phyloP scores from a whole-genome alignment of 2,797 vertebrate species.

The Neomorphus geoffroyi region DNA sequence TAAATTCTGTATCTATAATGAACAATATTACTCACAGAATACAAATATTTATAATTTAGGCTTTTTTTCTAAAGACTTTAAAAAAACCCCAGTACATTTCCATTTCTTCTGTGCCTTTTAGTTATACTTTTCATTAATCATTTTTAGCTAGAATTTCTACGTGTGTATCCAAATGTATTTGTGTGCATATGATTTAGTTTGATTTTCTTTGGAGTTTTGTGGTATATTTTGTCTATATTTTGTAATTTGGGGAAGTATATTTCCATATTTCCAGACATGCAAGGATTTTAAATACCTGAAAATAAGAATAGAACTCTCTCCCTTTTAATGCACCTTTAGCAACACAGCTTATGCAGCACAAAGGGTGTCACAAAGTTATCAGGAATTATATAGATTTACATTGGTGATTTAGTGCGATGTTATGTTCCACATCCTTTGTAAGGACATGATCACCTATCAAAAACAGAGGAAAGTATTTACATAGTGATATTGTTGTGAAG shows the following conservation, averaged over 20 bases:
- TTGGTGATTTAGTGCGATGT: neutral
- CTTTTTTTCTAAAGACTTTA: neutral
- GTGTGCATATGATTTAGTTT: neutral
- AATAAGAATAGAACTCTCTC: neutral
- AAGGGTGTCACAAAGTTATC: neutral
- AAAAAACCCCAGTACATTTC: neutral
- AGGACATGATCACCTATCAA: neutral
- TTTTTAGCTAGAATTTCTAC: neutral
- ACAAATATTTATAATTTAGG: neutral
- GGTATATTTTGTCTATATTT: neutral
- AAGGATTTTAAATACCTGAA: neutral
- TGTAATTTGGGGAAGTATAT: neutral
- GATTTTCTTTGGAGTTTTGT: neutral
- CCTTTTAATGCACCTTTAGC: neutral
- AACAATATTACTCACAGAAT: neutral
- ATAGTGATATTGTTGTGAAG: neutral
- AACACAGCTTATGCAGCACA: neutral
- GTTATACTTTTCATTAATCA: neutral
- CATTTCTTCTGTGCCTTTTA: neutral
- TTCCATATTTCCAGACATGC: neutral
- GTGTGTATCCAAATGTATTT: neutral
- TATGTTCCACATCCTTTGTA: neutral
- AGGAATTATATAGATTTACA: neutral
- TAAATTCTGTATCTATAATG: neutral
- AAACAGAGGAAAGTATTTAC: neutral